Percentiles rank a stretch among this genome's conserved stretches.
Conservation (phyloP, 2,888 invertebrate species). For the Drosophila affinis region DNA sequence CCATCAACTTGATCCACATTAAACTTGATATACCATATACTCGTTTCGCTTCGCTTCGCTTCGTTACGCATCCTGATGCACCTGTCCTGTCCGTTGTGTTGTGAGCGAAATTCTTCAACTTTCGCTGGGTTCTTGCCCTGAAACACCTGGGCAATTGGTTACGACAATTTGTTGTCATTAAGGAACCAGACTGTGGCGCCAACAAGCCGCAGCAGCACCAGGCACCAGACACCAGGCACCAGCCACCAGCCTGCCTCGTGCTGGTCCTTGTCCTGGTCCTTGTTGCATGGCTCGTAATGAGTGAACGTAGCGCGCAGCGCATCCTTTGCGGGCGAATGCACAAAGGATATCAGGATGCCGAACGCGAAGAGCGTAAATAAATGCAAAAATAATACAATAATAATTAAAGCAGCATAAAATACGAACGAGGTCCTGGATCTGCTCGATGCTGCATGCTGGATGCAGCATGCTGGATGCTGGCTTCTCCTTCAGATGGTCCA, state of each 20-base stretch:
- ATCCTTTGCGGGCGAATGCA: slow-evolving; percentile 23
- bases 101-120: slow-evolving; percentile 18
- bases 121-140: slow-evolving; percentile 40
- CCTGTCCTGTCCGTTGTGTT: not conserved
- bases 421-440: slow-evolving; percentile 8
- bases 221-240: slow-evolving; percentile 4
- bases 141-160: slow-evolving; percentile 66
- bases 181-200: slow-evolving; percentile 35
- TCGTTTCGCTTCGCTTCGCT: too few species aligned
- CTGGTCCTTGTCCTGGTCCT: not conserved
- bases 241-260: not conserved
- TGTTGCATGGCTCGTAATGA: not conserved
- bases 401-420: slow-evolving; percentile 66
- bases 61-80: slow-evolving; percentile 1
- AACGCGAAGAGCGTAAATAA: slow-evolving; percentile 63
- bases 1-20: slow-evolving; percentile 23
- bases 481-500: not conserved
- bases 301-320: not conserved
- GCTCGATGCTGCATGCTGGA: not conserved
- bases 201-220: slow-evolving; percentile 30
- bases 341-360: slow-evolving; percentile 33
- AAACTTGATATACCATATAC: slow-evolving; percentile 1
- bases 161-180: slow-evolving; percentile 73
- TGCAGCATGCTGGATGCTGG: slow-evolving; percentile 9
- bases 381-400: slow-evolving; percentile 77